These are phyloP conservation scores for Chrysaora quinquecirrha DNA, from an alignment of 30 jellyfish, hydroid and myxozoan species.

Conservation along the genomic window DNA sequence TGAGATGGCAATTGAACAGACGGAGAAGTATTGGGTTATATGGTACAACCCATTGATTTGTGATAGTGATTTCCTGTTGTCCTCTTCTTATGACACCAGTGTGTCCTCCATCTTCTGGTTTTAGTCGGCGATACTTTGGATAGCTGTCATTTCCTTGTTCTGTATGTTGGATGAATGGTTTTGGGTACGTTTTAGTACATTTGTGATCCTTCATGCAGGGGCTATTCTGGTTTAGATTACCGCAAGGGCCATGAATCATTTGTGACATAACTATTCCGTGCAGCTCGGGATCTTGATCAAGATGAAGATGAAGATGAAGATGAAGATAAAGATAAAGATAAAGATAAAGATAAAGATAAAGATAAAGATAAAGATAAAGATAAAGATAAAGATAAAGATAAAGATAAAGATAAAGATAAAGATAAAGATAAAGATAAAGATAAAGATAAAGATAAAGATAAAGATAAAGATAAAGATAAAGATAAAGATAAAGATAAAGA, in stretches of 20 bases:
- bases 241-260: constrained; percentile 28
- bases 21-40: constrained; percentile 50
- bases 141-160: constrained; percentile 21
- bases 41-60: constrained; percentile 74
- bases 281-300: neutral
- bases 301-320: too few relatives aligned
- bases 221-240: neutral
- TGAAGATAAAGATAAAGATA: too few relatives aligned
- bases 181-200: constrained; percentile 8
- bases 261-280: neutral
- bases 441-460: too few relatives aligned
- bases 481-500: too few relatives aligned
- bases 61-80: neutral
- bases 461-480: too few relatives aligned
- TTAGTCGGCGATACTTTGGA: constrained; percentile 12
- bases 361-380: too few relatives aligned
- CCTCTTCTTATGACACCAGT: neutral
- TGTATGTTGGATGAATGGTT: neutral
- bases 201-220: neutral
- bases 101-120: constrained; percentile 29
- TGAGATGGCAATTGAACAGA: constrained; percentile 59
- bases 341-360: too few relatives aligned
- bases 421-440: too few relatives aligned
- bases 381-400: too few relatives aligned
- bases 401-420: too few relatives aligned